phyloP scores from a whole-genome alignment of 2,888 invertebrate species.

The Ectemnius cavifrons region DNA sequence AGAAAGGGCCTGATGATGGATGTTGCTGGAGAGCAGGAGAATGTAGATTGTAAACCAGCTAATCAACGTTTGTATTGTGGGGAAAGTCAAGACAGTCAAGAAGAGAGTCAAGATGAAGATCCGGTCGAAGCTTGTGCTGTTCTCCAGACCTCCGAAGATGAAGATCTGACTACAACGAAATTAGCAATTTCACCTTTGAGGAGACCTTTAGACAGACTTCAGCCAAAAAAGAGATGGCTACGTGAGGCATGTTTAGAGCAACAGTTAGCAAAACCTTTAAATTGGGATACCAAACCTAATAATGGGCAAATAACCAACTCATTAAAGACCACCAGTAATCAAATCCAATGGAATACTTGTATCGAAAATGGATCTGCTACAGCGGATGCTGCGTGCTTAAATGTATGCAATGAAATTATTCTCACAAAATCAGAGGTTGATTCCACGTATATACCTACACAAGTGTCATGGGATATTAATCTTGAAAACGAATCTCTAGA shows the following conservation, averaged over 20 bases:
- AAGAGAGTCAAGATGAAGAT: slow-evolving; percentile 76
- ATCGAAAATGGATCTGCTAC: slow-evolving; percentile 18
- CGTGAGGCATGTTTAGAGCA: slow-evolving; percentile 80
- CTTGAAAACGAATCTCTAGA: slow-evolving; percentile 39
- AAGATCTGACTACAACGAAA: slow-evolving; percentile 66
- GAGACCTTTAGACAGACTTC: slow-evolving; percentile 73
- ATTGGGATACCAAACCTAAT: slow-evolving; percentile 75
- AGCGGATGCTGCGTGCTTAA: slow-evolving; percentile 24
- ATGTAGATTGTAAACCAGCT: slow-evolving; percentile 68
- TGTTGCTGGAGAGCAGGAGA: slow-evolving; percentile 76
- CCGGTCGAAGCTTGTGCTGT: slow-evolving; percentile 66
- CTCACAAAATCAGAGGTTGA: slow-evolving; percentile 30
- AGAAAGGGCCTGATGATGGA: slow-evolving; percentile 78
- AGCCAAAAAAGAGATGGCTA: slow-evolving; percentile 83
- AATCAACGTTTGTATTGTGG: slow-evolving; percentile 71
- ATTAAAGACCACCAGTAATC: slow-evolving; percentile 31
- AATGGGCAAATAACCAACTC: slow-evolving; percentile 18
- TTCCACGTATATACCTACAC: slow-evolving; percentile 20
- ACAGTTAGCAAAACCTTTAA: slow-evolving; percentile 79
- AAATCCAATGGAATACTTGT: slow-evolving; percentile 45
- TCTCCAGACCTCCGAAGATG: slow-evolving; percentile 73
- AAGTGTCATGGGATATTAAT: slow-evolving; percentile 36
- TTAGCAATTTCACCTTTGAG: slow-evolving; percentile 70
- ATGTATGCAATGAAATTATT: slow-evolving; percentile 31
- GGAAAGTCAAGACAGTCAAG: slow-evolving; percentile 75